Evolutionary conservation across 2,888 invertebrate genomes (phyloP).

Genomic region (Palloptera scutellata): DNA sequence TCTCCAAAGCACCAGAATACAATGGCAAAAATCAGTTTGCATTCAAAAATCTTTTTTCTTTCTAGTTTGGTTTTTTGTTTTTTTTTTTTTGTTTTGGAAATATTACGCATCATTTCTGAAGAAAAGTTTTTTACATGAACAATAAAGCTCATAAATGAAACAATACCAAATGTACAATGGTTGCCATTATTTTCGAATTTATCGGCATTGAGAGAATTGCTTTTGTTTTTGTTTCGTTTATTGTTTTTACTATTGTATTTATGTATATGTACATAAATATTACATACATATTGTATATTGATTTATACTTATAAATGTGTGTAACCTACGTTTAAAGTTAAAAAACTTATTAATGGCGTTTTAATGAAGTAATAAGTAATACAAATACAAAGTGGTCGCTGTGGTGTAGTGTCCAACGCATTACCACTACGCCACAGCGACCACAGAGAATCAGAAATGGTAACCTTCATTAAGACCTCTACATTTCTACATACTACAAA

Average conservation of each 20-base stretch:
- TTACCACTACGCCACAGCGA: too few species aligned
- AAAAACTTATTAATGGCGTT: constrained; percentile 23
- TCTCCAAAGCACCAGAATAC: too few species aligned
- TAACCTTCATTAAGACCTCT: too few species aligned
- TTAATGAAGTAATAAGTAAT: constrained; percentile 27
- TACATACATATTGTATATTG: constrained; percentile 10
- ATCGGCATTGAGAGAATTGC: constrained; percentile 23
- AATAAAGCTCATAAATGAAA: constrained; percentile 19
- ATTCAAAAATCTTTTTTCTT: too few species aligned
- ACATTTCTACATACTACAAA: too few species aligned
- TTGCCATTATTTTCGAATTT: constrained; percentile 27
- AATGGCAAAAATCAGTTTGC: too few species aligned
- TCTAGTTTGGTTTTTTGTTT: too few species aligned
- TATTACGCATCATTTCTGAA: too few species aligned
- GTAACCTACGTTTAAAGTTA: constrained; percentile 15
- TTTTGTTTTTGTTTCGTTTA: constrained; percentile 22
- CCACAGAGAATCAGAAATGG: too few species aligned
- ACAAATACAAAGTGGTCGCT: constrained; percentile 8
- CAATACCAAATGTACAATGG: constrained; percentile 16
- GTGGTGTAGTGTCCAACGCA: too few species aligned
- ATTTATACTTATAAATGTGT: constrained; percentile 20
- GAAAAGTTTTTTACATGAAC: too few species aligned
- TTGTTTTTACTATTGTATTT: constrained; percentile 9
- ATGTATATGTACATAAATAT: constrained; percentile 14
- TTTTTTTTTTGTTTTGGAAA: too few species aligned